These are phyloP conservation scores for Neolamprologus ventralis DNA, from an alignment of 2,113 vertebrate species.

Conservation along the genomic window DNA sequence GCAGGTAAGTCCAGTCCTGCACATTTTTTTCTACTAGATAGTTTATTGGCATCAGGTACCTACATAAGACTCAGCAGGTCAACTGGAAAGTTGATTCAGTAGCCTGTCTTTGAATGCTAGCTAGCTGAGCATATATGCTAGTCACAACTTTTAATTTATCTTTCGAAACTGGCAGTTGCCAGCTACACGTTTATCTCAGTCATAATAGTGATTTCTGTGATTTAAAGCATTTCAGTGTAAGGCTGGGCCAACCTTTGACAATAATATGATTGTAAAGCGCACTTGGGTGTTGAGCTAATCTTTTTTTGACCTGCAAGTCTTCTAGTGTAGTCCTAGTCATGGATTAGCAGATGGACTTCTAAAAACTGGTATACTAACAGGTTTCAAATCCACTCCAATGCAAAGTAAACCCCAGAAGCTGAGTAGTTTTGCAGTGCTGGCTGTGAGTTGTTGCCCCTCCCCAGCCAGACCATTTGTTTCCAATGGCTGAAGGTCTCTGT, in stretches of 20 bases:
- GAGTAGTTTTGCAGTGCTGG: slow-evolving; percentile 13
- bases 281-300: neutral
- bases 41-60: neutral
- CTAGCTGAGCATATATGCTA: neutral
- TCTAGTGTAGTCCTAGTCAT: neutral
- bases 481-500: slow-evolving; percentile 72
- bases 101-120: neutral
- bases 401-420: slow-evolving; percentile 6
- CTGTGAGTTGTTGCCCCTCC: slow-evolving; percentile 68
- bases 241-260: neutral
- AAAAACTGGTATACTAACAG: neutral
- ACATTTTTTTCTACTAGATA: neutral
- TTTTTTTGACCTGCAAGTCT: neutral
- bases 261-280: neutral
- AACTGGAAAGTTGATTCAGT: neutral
- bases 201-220: neutral
- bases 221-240: neutral
- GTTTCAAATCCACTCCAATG: neutral
- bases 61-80: neutral
- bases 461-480: slow-evolving; percentile 72
- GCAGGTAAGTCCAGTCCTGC: neutral
- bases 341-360: neutral
- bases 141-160: neutral
- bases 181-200: neutral
- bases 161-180: neutral